Base-by-base conservation (phyloP, 2,888 invertebrate species). In the Rhynchonema sp. region DNA sequence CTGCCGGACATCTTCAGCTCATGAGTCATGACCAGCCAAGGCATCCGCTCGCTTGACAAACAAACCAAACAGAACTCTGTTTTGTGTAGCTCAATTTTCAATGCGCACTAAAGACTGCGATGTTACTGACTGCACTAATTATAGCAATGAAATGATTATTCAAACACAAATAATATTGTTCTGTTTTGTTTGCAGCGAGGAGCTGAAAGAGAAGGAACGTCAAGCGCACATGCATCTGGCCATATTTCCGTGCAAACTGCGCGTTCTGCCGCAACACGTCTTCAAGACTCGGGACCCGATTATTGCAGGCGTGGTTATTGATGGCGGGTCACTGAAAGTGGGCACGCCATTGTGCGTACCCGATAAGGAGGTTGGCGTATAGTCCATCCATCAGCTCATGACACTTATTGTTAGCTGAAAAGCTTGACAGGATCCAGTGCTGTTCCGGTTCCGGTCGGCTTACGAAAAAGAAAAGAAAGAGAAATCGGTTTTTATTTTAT, bases 251-350 rank as follows among this genome's bases (percentile, higher is more conserved):
- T 96, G 94, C 80, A 92, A 91, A 77, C 79, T 99, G 55, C 79
- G 80, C 62, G 78, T 84, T 58, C 71, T 84, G 63, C 83, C 84
- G 1, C 86, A 96, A 77, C 92, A 84, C 77, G 83, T 99, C 72
- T 99, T 98, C 82, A 99, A 98, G 78, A 87, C 90, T 13, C 82
- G 98, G 62, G 94, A 98, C 78, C 98, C 98, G 13, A 99, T 99
- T 74, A 89, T 99, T 27, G 82, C 86, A 70, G 98, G 98, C 54
- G 88, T 99, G 1, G 85, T 85, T 78, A 82, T 99, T 0, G 96
- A 98, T 73, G 89, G 86, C 28, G 98, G 98, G 52, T 82, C 92
- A 62, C 80, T 98, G 55, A 91, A 87, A 75, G 87, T 89, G 69
- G 98, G 98, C 60, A 96, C 96, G 0, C 96, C 96, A 0, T 82